Base-by-base conservation (phyloP, 2,888 invertebrate genomes). In the Gisinianus flammeolus region DNA sequence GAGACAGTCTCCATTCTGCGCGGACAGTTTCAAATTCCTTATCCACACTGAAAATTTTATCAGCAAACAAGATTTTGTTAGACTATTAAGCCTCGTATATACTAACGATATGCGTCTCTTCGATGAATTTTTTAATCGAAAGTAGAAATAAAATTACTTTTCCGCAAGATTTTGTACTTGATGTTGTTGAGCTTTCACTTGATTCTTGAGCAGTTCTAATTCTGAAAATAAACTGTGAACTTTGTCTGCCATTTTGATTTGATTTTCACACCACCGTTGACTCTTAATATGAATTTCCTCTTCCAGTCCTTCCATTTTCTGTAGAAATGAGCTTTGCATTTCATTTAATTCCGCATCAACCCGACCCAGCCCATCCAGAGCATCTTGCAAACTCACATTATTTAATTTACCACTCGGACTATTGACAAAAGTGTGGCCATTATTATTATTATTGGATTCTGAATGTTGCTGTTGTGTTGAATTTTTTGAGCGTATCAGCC, bases 271-370 rank as follows among this genome's bases (percentile, higher is more conserved):
- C 76, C 76, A 76, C 3, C 68, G 52, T 26, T 68, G 68, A 68
- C 56, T 76, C 30, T 76, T 76, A 4, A 76, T 52, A 26, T 76
- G 76, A 30, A 76, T 54, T n/a, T 76, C 76, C 26, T 76, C 76
- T 54, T 68, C 76, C 16, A 76, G 31, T 22, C 22, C 31, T 22
- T 76, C 76, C 33, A 76, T 54, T 28, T 68, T 67, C 22, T 76
- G 76, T 3, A 54, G 26, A 56, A 76, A 76, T 10, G 54, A 56
- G n/a, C 24, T 54, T 67, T 76, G 76, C 22, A 68, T 52, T 16
- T 76, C 76, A n/a, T n/a, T 16, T 28, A 76, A 52, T 54, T 76
- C 68, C 6, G 56, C 22, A 54, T 30, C 31, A 22, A 76, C 56
- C 19, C 68, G 4, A 10, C 28, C 66, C 30, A 72, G 31, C 12